A percentile compares a stretch with the other conserved stretches of the same genome.
These are phyloP conservation scores for Phyto melanocephala DNA, from an alignment of 2,888 invertebrate genomes.

Conservation along the genomic window DNA sequence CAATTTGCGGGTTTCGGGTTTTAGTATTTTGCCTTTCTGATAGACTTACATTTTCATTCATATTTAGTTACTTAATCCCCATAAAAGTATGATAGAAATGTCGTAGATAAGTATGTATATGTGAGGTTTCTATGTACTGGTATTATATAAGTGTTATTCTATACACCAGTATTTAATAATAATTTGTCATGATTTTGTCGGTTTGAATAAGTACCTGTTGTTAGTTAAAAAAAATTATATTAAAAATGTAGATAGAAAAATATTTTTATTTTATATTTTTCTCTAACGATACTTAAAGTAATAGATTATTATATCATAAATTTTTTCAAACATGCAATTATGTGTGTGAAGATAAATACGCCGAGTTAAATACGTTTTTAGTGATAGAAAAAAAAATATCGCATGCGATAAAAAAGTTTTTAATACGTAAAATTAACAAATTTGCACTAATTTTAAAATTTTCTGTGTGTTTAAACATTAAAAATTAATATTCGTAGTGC, in stretches of 20 bases:
- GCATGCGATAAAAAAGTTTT: too few species aligned
- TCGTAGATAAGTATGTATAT: background rate
- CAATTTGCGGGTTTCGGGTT: constrained; percentile 11
- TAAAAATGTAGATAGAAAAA: background rate
- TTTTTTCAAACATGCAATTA: constrained; percentile 51
- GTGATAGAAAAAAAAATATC: too few species aligned
- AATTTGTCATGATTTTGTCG: background rate
- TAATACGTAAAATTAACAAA: too few species aligned
- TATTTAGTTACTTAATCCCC: constrained; percentile 50
- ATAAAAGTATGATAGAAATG: background rate
- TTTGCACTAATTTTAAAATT: too few species aligned
- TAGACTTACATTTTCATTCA: constrained; percentile 43
- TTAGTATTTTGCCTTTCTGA: background rate
- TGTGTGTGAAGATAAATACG: constrained; percentile 37
- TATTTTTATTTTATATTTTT: constrained; percentile 1
- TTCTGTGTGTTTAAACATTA: too few species aligned
- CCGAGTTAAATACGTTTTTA: too few species aligned
- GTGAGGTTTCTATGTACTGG: constrained; percentile 4
- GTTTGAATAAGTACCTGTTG: constrained; percentile 30
- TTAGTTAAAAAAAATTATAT: background rate
- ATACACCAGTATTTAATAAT: background rate
- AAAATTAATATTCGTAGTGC: too few species aligned
- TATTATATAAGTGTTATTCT: constrained; percentile 11
- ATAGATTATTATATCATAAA: constrained; percentile 41
- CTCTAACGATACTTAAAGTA: constrained; percentile 12